Evolutionary conservation across 2,113 vertebrate genomes (phyloP).

Genomic region (Gallinago undulata): DNA sequence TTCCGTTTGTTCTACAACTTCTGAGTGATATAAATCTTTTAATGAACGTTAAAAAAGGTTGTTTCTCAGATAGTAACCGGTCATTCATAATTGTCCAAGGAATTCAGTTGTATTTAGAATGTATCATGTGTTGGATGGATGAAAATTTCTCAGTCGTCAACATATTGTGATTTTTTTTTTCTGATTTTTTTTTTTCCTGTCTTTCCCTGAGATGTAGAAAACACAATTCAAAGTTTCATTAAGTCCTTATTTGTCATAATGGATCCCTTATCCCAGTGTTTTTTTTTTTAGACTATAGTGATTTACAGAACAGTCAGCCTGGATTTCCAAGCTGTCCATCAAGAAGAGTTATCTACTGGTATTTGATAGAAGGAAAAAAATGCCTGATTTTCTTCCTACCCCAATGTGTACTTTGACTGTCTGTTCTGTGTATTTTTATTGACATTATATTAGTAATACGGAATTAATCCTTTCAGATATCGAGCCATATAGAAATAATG

Average conservation of each 20-base stretch:
- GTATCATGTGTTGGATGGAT: neutral
- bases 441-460: neutral
- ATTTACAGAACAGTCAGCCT: neutral
- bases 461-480: neutral
- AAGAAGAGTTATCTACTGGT: neutral
- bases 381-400: neutral
- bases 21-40: conserved; percentile 34
- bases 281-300: neutral
- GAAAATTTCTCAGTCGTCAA: neutral
- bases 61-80: conserved; percentile 17
- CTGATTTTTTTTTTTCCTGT: neutral
- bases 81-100: conserved; percentile 19
- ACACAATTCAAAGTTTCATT: neutral
- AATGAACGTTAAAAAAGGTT: conserved; percentile 46
- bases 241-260: neutral
- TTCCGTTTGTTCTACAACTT: conserved; percentile 37
- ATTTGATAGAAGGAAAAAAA: neutral
- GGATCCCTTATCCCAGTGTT: neutral
- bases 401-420: neutral
- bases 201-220: neutral
- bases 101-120: neutral
- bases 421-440: neutral
- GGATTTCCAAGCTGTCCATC: neutral
- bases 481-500: neutral
- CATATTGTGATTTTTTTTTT: neutral